Conservation (phyloP, 2,113 vertebrate species). For the Xerus inauris region DNA sequence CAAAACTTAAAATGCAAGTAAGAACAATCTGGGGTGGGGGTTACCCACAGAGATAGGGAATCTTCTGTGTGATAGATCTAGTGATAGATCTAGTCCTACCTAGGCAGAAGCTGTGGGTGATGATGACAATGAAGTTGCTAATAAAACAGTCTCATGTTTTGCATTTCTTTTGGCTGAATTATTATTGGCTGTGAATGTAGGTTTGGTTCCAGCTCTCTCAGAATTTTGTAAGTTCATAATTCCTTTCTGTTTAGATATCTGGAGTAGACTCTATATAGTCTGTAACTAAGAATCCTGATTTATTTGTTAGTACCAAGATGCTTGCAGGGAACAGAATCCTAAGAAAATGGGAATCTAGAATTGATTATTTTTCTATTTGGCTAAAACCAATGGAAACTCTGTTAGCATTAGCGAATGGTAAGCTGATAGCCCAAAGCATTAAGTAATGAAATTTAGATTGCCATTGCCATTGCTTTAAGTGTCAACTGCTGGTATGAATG, state of each 20-base stretch:
- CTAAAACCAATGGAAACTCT: not conserved
- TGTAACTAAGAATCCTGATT: constrained; percentile 29
- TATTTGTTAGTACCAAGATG: not conserved
- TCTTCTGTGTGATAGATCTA: not conserved
- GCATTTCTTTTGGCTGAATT: constrained; percentile 3
- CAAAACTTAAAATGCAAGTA: not conserved
- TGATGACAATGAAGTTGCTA: not conserved
- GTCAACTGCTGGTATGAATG: not conserved
- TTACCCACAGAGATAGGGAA: not conserved
- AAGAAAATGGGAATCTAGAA: not conserved
- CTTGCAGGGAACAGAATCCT: not conserved
- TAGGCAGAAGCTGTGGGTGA: not conserved
- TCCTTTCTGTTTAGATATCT: constrained; percentile 9
- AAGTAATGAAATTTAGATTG: not conserved
- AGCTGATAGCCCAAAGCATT: not conserved
- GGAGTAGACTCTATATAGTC: not conserved
- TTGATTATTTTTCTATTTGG: not conserved
- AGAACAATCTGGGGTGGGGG: not conserved
- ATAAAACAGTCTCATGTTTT: not conserved
- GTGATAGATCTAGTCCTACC: not conserved
- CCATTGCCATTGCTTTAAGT: not conserved
- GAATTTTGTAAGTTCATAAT: not conserved
- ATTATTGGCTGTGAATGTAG: not conserved
- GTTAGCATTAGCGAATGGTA: not conserved
- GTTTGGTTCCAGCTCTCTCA: not conserved